Evolutionary conservation across 2,113 vertebrate genomes (phyloP).

Genomic region (Alaudala cheleensis): DNA sequence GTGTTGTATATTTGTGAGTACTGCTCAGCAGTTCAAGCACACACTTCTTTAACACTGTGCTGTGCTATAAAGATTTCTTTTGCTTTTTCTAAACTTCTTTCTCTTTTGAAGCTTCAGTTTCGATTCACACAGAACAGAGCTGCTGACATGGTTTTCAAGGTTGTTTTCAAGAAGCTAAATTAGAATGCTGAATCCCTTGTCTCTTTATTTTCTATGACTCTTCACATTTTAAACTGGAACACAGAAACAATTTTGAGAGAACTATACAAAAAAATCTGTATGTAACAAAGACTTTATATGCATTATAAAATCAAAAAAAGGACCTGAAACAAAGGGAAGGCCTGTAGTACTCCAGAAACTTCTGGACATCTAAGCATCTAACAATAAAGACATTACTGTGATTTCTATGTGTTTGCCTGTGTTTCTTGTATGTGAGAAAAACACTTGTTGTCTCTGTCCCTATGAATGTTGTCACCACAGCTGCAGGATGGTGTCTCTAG

Average conservation of each 20-base stretch:
- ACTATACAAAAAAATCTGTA: neutral
- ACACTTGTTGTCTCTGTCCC: neutral
- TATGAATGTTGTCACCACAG: neutral
- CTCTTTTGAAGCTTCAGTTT: neutral
- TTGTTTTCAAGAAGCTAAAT: neutral
- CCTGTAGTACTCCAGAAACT: neutral
- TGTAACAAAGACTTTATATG: neutral
- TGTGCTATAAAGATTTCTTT: neutral
- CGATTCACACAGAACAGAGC: neutral
- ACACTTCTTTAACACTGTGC: fast-evolving
- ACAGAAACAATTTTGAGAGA: neutral
- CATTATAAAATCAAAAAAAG: neutral
- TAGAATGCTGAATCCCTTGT: neutral
- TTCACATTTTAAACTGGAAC: neutral
- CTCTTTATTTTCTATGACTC: neutral
- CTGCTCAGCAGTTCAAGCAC: neutral
- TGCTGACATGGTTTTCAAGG: neutral
- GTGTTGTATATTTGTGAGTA: neutral
- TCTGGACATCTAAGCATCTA: neutral
- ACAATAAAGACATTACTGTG: constrained; percentile 39
- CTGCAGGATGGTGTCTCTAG: neutral
- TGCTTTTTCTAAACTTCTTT: neutral
- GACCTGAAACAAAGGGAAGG: neutral
- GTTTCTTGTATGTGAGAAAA: neutral
- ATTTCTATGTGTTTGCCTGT: neutral